Evolutionary conservation across 1,140 invertebrate genomes (phyloP).

Genomic region (Drosophila punjabiensis): DNA sequence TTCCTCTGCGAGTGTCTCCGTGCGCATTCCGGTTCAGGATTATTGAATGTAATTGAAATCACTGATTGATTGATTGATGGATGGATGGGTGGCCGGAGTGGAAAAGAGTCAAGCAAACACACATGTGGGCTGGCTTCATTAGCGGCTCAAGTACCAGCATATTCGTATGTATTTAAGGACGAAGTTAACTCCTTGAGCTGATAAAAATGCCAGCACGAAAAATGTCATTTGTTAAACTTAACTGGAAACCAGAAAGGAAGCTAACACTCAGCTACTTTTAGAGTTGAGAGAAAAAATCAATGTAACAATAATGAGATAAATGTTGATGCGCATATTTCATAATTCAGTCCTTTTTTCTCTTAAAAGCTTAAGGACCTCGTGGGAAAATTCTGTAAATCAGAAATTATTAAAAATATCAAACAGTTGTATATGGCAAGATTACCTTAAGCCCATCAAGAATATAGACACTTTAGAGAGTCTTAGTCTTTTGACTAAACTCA

Average conservation of each 20-base stretch:
- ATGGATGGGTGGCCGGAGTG: constrained; percentile 2
- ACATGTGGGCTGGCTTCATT: constrained; percentile 56
- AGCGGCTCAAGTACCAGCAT: constrained; percentile 45
- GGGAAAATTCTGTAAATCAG: no score
- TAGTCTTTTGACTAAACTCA: neutral
- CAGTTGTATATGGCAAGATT: no score
- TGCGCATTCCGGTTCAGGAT: constrained; percentile 55
- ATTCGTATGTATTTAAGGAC: constrained; percentile 12
- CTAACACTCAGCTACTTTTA: neutral
- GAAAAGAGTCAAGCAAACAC: constrained; percentile 21
- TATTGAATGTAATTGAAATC: constrained; percentile 62
- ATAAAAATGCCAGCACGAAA: constrained; percentile 1
- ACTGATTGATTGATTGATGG: constrained; percentile 62
- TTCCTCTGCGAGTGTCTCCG: constrained; percentile 41
- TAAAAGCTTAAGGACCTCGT: neutral
- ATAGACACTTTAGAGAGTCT: neutral
- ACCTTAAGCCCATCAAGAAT: no score
- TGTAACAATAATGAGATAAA: neutral
- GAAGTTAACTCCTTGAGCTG: neutral
- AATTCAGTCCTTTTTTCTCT: no score
- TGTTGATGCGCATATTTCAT: neutral
- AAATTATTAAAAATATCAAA: no score
- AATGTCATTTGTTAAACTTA: neutral
- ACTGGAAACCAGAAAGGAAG: neutral
- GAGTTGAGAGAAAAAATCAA: neutral